Conservation (phyloP, 2,113 vertebrate species). For the Steatornis caripensis region DNA sequence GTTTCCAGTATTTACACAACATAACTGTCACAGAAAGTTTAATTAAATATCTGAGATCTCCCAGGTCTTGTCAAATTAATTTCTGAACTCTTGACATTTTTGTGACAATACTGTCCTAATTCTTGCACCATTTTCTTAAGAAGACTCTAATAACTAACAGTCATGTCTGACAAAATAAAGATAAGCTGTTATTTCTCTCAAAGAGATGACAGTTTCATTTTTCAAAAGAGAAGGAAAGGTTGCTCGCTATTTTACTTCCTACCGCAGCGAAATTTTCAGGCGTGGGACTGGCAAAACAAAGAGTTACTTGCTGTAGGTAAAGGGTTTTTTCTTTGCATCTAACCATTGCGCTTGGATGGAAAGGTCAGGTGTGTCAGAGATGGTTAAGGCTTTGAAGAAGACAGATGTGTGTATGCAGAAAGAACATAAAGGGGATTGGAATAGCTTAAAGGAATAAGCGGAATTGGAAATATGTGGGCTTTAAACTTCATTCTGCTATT, state of each 20-base stretch:
- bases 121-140: slow-evolving; percentile 20
- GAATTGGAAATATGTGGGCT: slow-evolving; percentile 22
- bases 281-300: slow-evolving; percentile 5
- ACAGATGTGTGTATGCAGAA: slow-evolving; percentile 46
- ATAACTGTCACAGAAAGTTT: neutral
- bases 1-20: slow-evolving; percentile 22
- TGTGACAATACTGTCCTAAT: slow-evolving; percentile 12
- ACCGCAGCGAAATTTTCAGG: slow-evolving; percentile 38
- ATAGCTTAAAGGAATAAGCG: slow-evolving; percentile 47
- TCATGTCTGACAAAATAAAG: slow-evolving; percentile 42
- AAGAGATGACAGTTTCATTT: slow-evolving; percentile 19
- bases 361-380: slow-evolving; percentile 66
- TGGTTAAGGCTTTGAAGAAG: slow-evolving; percentile 66
- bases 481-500: slow-evolving; percentile 27
- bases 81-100: slow-evolving; percentile 36
- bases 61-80: slow-evolving; percentile 45
- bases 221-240: neutral
- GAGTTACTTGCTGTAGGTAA: slow-evolving; percentile 38
- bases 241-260: neutral
- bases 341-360: neutral
- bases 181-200: slow-evolving; percentile 21
- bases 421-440: slow-evolving; percentile 45
- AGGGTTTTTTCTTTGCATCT: slow-evolving; percentile 26
- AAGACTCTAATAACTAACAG: slow-evolving; percentile 16
- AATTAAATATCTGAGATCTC: slow-evolving; percentile 24